Conservation (phyloP, 2,113 vertebrate species). For the Chroicocephalus ridibundus region DNA sequence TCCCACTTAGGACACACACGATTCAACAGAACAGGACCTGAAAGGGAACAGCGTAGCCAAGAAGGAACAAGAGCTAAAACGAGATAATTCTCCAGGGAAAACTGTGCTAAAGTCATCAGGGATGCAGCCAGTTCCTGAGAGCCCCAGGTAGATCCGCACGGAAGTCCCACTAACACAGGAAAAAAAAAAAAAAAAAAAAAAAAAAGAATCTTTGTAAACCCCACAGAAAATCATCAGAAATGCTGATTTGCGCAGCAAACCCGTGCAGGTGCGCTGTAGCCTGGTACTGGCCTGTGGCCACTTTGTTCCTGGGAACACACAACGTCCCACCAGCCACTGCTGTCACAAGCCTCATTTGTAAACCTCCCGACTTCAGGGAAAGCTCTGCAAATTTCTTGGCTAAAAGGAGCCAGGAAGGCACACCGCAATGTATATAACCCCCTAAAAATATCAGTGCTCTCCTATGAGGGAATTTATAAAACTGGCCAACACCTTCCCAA, state of each 20-base stretch:
- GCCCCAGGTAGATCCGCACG: background rate
- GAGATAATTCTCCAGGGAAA: background rate
- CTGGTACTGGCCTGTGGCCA: rapidly evolving
- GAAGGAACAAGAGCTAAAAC: background rate
- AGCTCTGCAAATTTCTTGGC: background rate
- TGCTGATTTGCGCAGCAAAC: rapidly evolving
- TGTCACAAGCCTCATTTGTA: background rate
- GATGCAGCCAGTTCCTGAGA: background rate
- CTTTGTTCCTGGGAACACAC: background rate
- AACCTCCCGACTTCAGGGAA: background rate
- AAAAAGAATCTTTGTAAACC: background rate
- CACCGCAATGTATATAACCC: background rate
- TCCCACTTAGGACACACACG: background rate
- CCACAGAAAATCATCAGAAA: rapidly evolving
- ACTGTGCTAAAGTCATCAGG: background rate
- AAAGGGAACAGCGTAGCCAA: background rate
- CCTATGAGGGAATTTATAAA: background rate
- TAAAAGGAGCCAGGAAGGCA: background rate
- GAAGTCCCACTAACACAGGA: background rate
- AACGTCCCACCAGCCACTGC: background rate
- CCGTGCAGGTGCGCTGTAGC: rapidly evolving
- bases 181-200: background rate
- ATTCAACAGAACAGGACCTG: background rate
- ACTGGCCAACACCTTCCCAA: background rate
- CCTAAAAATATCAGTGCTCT: background rate